Base-by-base conservation (phyloP, 2,888 invertebrate genomes). In the Eucera pruinosa region DNA sequence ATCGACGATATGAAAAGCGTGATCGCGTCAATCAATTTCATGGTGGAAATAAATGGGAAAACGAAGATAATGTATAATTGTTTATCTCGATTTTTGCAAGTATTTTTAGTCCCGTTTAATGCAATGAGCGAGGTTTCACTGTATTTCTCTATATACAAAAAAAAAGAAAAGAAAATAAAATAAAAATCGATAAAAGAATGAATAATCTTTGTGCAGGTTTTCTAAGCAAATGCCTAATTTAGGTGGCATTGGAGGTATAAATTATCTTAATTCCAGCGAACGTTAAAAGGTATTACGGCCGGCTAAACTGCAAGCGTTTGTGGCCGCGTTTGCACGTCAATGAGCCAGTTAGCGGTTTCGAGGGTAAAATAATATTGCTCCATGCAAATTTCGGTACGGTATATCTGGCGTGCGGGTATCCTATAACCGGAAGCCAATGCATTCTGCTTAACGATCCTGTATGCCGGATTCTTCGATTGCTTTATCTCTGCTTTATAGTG, bases 281-380 rank as follows among this genome's bases (percentile, higher is more conserved):
- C 54, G 70, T 45, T 68, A 64, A 55, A 65, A 41, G 73, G 69
- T 62, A 73, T 60, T 73, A 65, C 48, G 36, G 15, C 36, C 33
- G 23, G 50, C 61, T 71, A 52, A 70, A 77, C 77, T 70, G 48
- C 64, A 50, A 50, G 45, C 61, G 50, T 52, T 70, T 68, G 60
- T 54, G 48, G 45, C 41, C 71, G 45, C 68, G 66, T 62, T 70
- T 77, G 77, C 71, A 74, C 78, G 72, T 81, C 71, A 58, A 78
- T 77, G 79, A 79, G 62, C 67, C 66, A 55, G 78, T 86, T 74
- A 55, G 71, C 69, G 78, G 76, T 68, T 83, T 70, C 61, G 60
- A 48, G 79, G 70, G 64, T 81, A 78, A 81, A 81, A 86, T 81
- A 86, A 86, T 86, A 85, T 81, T 85, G 73, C 76, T 74, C 65